Percentiles rank a stretch among this genome's conserved stretches.
phyloP scores from a whole-genome alignment of 2,113 vertebrate species.

The Oreochromis spilurus region DNA sequence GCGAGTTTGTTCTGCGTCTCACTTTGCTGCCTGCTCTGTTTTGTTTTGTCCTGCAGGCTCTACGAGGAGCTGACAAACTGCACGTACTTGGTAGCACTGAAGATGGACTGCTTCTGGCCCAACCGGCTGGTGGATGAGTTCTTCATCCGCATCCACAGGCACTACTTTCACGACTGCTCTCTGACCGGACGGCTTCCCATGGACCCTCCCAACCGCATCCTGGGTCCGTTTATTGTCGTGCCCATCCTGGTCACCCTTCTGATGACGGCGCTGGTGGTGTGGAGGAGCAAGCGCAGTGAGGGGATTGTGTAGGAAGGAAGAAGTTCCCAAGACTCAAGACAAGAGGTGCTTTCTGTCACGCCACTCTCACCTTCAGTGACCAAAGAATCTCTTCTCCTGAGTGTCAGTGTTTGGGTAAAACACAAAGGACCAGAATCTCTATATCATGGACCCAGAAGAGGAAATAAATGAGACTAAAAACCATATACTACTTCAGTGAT shows the following conservation, averaged over 20 bases:
- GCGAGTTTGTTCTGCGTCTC: background rate
- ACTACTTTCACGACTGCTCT: conserved; percentile 85
- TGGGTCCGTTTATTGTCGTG: conserved; percentile 85
- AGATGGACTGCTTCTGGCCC: conserved; percentile 88
- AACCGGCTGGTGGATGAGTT: conserved; percentile 85
- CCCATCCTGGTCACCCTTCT: conserved; percentile 86
- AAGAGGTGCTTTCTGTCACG: background rate
- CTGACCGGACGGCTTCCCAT: conserved; percentile 75
- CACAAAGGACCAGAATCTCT: background rate
- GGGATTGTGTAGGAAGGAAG: conserved; percentile 74
- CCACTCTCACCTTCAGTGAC: background rate
- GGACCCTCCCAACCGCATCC: conserved; percentile 82
- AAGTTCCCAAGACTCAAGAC: background rate
- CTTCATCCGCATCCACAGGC: conserved; percentile 82
- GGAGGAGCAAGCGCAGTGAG: conserved; percentile 86
- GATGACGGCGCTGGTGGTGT: conserved; percentile 87
- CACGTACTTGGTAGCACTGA: conserved; percentile 75
- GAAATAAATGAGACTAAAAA: background rate
- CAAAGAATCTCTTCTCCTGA: conserved; percentile 9
- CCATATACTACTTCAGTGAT: background rate
- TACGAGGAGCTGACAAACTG: conserved; percentile 88
- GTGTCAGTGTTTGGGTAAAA: background rate
- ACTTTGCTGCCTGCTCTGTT: background rate
- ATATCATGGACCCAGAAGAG: background rate
- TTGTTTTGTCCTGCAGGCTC: conserved; percentile 58